These are phyloP conservation scores for Pteruthius melanotis DNA, from an alignment of 2,113 vertebrate species.

Conservation along the genomic window DNA sequence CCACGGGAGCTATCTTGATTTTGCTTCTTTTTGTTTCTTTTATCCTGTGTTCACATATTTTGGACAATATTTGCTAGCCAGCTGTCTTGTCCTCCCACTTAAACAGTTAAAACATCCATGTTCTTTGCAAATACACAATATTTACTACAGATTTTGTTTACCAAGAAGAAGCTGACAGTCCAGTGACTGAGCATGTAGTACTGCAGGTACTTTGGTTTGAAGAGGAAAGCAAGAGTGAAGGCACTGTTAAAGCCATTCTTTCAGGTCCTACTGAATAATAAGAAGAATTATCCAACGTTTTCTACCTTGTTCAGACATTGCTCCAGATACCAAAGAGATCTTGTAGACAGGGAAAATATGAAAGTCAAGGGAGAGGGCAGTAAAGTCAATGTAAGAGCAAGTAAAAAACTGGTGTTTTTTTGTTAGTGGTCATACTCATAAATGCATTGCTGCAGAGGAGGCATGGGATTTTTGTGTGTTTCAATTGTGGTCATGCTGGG, in stretches of 20 bases:
- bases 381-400: background rate
- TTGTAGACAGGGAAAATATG: background rate
- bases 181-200: background rate
- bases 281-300: background rate
- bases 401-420: background rate
- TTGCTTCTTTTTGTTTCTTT: background rate
- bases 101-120: background rate
- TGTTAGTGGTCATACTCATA: background rate
- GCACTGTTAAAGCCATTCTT: background rate
- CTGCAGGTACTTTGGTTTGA: background rate
- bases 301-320: background rate
- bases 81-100: background rate
- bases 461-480: background rate
- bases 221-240: background rate
- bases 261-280: background rate
- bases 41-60: background rate
- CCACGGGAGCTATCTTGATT: background rate
- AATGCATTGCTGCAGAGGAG: background rate
- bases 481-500: background rate
- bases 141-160: constrained; percentile 6
- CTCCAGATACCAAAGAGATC: background rate
- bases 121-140: background rate
- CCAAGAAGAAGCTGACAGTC: background rate
- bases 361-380: background rate
- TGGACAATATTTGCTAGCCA: background rate